Evolutionary conservation across 2,113 vertebrate genomes (phyloP), one percentile per base, ranked within the genome.

Genomic region (Ranitomeya variabilis): DNA sequence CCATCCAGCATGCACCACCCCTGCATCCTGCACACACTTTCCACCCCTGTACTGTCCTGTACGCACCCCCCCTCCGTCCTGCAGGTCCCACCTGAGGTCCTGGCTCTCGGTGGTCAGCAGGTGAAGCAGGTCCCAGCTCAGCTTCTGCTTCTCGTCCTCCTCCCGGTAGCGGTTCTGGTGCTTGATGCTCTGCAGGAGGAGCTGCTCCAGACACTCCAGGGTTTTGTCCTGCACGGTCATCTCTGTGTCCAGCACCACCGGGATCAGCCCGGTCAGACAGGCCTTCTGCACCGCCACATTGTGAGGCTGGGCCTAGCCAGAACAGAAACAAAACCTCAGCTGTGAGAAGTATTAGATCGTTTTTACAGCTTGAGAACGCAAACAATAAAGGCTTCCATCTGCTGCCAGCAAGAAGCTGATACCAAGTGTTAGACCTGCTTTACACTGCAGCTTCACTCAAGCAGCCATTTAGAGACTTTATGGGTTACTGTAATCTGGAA

Each of bases 141-240:
- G 94, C 59, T 83, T 93, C 92, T 99, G 95, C 59, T 82, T 62
- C 21, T 5, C 21, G 2, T 97, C 95, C 1, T 83, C 76, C 0
- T 71, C 52, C 0, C 76, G 78, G 71, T 89, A 93, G n/a, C 91
- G 87, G 15, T 37, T 86, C 11, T 94, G 94, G 2, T 52, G 89
- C 79, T 94, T 97, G 67, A 99, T 93, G 16, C 93, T 93, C n/a
- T 94, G 94, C 74, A 99, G 85, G 89, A 99, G 71, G 21, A 97
- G 87, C 90, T 95, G 93, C 16, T 99, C 95, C 1, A 99, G 93
- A 90, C 94, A 96, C 16, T 98, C 97, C 91, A 99, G 88, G 23
- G 97, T 97, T 90, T 96, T 99, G 86, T 97, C 97, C 64, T 98
- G 97, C 55, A 98, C 96, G 0, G 97, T 94, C 90, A 16, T 96